A percentile compares a stretch with the other conserved stretches of the same genome.
Evolutionary conservation across 2,113 vertebrate species (phyloP).

Genomic region (Proteles cristata): DNA sequence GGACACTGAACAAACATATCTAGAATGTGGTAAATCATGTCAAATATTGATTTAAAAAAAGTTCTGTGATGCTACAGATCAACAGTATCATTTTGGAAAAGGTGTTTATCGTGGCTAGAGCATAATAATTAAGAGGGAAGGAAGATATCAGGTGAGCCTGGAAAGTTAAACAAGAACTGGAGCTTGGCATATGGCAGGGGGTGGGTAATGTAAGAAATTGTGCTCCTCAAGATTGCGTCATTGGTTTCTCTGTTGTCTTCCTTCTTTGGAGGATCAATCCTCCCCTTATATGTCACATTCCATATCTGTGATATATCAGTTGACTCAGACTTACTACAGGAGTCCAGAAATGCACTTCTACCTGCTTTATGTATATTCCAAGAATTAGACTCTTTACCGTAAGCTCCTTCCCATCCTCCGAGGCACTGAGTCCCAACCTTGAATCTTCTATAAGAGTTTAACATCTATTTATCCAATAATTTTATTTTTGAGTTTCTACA

Average conservation of each 20-base stretch:
- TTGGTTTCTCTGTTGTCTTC: background rate
- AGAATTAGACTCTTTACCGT: background rate
- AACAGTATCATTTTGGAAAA: background rate
- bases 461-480: background rate
- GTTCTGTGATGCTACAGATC: background rate
- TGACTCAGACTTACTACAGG: background rate
- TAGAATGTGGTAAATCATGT: background rate
- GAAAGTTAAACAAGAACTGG: background rate
- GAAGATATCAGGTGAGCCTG: background rate
- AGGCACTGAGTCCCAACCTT: background rate
- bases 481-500: background rate
- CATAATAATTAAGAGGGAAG: background rate
- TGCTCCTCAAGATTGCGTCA: background rate
- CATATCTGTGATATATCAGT: background rate
- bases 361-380: background rate
- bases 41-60: background rate
- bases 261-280: background rate
- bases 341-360: background rate
- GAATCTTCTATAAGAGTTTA: background rate
- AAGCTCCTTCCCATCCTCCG: background rate
- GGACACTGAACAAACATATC: background rate
- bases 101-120: background rate
- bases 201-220: background rate
- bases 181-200: too few relatives aligned
- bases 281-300: background rate